Evolutionary conservation across 2,888 invertebrate species (phyloP).

Genomic region (Tenthredo mesomela): DNA sequence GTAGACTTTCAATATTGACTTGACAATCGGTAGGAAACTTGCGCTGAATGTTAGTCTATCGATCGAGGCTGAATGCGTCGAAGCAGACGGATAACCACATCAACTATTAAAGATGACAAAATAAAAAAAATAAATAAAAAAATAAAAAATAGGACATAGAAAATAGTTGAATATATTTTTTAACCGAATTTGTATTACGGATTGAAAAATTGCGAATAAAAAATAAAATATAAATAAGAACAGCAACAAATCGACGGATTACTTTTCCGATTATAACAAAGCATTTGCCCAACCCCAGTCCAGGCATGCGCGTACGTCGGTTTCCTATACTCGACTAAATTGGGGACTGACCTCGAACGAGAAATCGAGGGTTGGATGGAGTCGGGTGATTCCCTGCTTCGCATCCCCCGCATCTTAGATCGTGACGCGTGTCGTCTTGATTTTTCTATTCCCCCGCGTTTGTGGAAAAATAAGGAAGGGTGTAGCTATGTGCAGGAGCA

Average conservation of each 20-base stretch:
- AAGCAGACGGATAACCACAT: not conserved
- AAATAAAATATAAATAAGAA: not conserved
- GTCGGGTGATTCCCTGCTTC: not conserved
- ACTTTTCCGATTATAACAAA: not conserved
- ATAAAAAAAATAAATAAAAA: not conserved
- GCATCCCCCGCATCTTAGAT: not conserved
- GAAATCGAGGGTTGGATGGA: not conserved
- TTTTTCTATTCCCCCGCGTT: constrained; percentile 42
- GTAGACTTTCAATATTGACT: constrained; percentile 16
- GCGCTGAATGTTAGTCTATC: not conserved
- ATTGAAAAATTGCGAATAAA: not conserved
- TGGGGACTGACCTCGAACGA: constrained; percentile 40
- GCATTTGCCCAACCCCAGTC: not conserved
- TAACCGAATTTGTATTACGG: not conserved
- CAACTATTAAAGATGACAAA: not conserved
- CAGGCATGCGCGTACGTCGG: constrained; percentile 10
- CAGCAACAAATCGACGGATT: not conserved
- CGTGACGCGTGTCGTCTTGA: constrained; percentile 46
- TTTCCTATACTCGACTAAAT: constrained; percentile 43
- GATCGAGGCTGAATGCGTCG: not conserved
- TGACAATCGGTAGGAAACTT: not conserved
- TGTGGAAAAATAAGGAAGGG: not conserved
- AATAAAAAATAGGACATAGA: not conserved
- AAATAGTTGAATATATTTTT: not conserved
- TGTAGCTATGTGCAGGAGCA: not conserved